phyloP scores from a whole-genome alignment of 2,113 vertebrate species.

The Melanerpes aurifrons region DNA sequence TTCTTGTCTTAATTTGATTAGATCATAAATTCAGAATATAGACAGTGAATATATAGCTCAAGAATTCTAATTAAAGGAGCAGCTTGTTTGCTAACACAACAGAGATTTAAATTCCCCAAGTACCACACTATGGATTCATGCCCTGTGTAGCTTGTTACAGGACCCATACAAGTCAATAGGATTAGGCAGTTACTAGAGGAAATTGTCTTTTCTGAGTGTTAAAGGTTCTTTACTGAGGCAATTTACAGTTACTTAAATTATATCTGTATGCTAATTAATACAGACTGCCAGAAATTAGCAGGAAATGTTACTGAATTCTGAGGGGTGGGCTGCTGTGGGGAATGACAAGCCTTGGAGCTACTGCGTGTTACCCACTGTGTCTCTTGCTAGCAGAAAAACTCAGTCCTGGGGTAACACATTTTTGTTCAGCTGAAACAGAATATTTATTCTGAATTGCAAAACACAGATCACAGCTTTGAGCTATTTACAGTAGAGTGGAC shows the following conservation, averaged over 20 bases:
- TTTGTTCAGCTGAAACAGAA: not conserved
- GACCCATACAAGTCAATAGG: not conserved
- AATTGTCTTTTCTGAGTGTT: not conserved
- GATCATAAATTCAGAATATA: not conserved
- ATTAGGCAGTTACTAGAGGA: not conserved
- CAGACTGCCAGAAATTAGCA: not conserved
- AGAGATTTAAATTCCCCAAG: not conserved
- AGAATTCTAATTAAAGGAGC: not conserved
- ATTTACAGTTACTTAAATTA: not conserved
- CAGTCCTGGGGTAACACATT: accelerated
- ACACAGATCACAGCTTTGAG: not conserved
- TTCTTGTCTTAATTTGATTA: not conserved
- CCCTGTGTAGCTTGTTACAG: not conserved
- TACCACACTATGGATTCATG: not conserved
- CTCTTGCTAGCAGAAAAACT: not conserved
- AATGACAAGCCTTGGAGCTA: not conserved
- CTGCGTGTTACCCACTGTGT: not conserved
- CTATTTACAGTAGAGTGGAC: not conserved
- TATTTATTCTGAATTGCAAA: not conserved
- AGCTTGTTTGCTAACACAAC: not conserved
- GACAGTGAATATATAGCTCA: not conserved
- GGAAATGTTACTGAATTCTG: not conserved
- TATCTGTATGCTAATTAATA: conserved; percentile 1
- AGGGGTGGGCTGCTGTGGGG: not conserved
- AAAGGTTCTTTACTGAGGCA: not conserved